A percentile compares a stretch with the other conserved stretches of the same genome.
phyloP scores from a whole-genome alignment of 1,140 invertebrate species.

The Macrocentrus cingulum region DNA sequence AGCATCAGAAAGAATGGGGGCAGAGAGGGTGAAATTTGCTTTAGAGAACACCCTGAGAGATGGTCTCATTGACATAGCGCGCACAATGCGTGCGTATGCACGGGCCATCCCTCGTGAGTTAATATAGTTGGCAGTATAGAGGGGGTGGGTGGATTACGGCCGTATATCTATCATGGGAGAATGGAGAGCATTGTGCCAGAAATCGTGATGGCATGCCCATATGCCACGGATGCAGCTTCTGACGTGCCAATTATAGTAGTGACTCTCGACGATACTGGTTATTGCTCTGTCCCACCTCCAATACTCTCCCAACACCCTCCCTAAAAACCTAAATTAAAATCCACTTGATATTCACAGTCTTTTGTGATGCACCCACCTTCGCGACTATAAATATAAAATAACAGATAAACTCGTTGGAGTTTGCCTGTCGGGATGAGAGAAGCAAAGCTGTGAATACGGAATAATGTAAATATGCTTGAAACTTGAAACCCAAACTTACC shows the following conservation, averaged over 20 bases:
- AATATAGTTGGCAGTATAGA: conserved; percentile 37
- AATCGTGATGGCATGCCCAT: conserved; percentile 46
- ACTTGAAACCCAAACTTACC: conserved; percentile 22
- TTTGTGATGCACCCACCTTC: background rate
- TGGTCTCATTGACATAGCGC: background rate
- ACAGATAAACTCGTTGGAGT: conserved; percentile 16
- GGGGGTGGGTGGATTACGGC: conserved; percentile 36
- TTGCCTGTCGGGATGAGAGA: conserved; percentile 6
- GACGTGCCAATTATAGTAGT: conserved; percentile 39
- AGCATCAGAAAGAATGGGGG: background rate
- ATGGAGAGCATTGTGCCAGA: conserved; percentile 44
- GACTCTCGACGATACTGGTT: conserved; percentile 13
- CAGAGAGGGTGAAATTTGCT: too few relatives aligned
- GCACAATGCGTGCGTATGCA: conserved; percentile 7
- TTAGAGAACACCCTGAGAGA: background rate
- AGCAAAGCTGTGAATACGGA: conserved; percentile 22
- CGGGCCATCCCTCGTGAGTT: conserved; percentile 32
- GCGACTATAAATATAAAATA: background rate
- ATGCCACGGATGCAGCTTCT: conserved; percentile 33
- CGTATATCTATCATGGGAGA: conserved; percentile 46
- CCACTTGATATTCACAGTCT: too few relatives aligned
- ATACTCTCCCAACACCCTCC: too few relatives aligned
- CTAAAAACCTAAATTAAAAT: too few relatives aligned
- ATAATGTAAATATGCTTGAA: conserved; percentile 28
- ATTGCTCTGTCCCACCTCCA: too few relatives aligned